These are phyloP conservation scores for Hofmannophila pseudospretella DNA, from an alignment of 2,888 invertebrate genomes.

Conservation along the genomic window DNA sequence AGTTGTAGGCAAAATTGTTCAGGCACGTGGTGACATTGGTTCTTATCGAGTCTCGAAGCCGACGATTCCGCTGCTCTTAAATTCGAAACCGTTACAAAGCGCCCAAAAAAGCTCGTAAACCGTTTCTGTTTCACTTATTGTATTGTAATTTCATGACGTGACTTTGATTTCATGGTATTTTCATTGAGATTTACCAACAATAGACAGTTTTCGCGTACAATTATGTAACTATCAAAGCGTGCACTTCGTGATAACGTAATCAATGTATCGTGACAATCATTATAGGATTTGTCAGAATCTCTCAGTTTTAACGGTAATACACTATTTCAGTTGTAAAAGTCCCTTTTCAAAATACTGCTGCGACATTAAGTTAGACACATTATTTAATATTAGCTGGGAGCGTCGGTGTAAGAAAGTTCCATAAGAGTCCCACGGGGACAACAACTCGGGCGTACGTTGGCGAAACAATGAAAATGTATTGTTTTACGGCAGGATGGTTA, in stretches of 20 bases:
- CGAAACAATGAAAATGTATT: constrained; percentile 32
- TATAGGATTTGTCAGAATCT: constrained; percentile 9
- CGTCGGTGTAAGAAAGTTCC: not conserved
- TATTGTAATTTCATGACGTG: constrained; percentile 61
- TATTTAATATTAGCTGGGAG: not conserved
- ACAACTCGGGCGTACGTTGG: constrained; percentile 20
- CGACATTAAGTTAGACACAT: not conserved
- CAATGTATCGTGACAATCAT: constrained; percentile 24
- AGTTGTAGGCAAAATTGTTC: too few relatives aligned
- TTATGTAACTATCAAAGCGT: constrained; percentile 51
- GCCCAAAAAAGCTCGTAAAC: constrained; percentile 59
- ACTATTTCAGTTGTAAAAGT: not conserved
- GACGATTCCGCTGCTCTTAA: constrained; percentile 27
- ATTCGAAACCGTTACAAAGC: constrained; percentile 63
- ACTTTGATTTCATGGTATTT: constrained; percentile 60
- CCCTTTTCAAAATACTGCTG: not conserved
- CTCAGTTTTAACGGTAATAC: constrained; percentile 3
- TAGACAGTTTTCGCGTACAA: constrained; percentile 40
- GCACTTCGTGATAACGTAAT: constrained; percentile 38
- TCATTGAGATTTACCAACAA: constrained; percentile 47
- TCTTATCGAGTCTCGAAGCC: constrained; percentile 1
- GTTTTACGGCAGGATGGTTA: constrained; percentile 41
- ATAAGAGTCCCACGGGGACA: constrained; percentile 10
- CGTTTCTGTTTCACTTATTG: constrained; percentile 68
- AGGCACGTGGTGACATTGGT: too few relatives aligned